Conservation (phyloP, 2,113 vertebrate species). For the Grammomys dolichurus region DNA sequence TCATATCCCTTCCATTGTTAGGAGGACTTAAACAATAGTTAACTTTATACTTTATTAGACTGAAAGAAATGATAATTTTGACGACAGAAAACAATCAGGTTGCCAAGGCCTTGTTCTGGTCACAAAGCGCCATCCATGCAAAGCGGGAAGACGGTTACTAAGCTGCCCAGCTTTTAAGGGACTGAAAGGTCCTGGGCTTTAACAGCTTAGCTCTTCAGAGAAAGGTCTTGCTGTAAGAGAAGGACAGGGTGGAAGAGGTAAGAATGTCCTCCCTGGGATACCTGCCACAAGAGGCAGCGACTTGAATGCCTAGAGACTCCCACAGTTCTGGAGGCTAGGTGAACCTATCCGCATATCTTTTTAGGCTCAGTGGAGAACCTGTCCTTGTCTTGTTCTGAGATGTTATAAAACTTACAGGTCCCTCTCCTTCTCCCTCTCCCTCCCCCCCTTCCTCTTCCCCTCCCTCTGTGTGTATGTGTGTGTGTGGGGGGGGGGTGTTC, state of each 20-base stretch:
- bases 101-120: constrained; percentile 36
- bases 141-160: not conserved
- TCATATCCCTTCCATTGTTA: constrained; percentile 48
- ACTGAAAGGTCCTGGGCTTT: not conserved
- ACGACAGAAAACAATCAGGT: constrained; percentile 38
- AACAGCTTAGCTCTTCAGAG: not conserved
- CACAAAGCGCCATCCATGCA: constrained; percentile 35
- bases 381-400: not conserved
- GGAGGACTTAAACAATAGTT: not conserved
- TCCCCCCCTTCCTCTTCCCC: not conserved
- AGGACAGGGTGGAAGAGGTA: not conserved
- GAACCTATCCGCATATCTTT: not conserved
- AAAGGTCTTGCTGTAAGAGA: not conserved
- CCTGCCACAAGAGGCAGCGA: not conserved
- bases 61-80: constrained; percentile 50
- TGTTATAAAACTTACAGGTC: not conserved
- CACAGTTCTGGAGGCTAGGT: not conserved
- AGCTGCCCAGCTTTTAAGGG: not conserved
- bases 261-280: not conserved
- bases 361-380: not conserved
- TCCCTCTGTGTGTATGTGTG: not conserved
- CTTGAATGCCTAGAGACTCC: not conserved
- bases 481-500: not conserved
- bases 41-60: constrained; percentile 63
- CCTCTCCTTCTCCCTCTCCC: not conserved